phyloP scores from a whole-genome alignment of 2,797 vertebrate genomes.

The Lophura swinhoii region DNA sequence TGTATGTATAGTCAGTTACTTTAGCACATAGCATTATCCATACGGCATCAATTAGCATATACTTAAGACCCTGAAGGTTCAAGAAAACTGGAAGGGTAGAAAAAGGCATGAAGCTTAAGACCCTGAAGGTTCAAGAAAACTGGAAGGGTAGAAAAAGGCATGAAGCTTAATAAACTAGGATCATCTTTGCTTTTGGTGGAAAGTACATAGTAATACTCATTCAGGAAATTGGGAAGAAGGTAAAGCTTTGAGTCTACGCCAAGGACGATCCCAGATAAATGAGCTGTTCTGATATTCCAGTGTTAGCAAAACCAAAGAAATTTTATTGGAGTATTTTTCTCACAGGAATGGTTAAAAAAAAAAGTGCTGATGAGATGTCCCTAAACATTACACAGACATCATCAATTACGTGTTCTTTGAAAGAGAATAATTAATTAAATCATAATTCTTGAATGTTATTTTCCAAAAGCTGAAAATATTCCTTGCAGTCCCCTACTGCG shows the following conservation, averaged over 20 bases:
- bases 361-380: slow-evolving; percentile 69
- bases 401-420: slow-evolving; percentile 58
- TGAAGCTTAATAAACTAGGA: slow-evolving; percentile 18
- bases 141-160: background rate
- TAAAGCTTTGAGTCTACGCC: background rate
- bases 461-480: slow-evolving; percentile 61
- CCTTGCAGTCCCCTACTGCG: slow-evolving; percentile 3
- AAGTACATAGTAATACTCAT: background rate
- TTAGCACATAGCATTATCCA: background rate
- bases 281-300: slow-evolving; percentile 47
- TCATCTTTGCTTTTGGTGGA: background rate
- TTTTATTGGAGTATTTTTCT: slow-evolving; percentile 71
- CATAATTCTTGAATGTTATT: slow-evolving; percentile 64
- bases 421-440: slow-evolving; percentile 64
- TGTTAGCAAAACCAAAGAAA: slow-evolving; percentile 64
- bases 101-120: background rate
- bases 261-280: slow-evolving; percentile 28
- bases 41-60: background rate
- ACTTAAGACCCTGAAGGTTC: background rate
- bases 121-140: background rate
- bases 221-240: background rate
- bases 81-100: background rate
- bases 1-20: background rate
- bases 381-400: slow-evolving; percentile 47
- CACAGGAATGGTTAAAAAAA: slow-evolving; percentile 64